Evolutionary conservation across 2,888 invertebrate genomes (phyloP).

Genomic region (Thumatha senex): DNA sequence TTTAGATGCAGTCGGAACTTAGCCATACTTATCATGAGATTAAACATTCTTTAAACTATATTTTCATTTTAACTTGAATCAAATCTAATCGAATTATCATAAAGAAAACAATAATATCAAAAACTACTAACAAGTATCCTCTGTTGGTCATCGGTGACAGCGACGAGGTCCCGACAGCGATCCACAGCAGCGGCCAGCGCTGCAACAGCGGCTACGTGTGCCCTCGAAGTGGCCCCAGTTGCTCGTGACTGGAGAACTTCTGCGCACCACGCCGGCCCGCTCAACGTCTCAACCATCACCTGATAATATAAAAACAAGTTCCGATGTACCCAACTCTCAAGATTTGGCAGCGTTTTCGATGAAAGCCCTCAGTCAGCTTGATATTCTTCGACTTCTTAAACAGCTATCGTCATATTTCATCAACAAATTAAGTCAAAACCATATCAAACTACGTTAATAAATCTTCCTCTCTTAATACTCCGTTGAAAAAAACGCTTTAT

Average conservation of each 20-base stretch:
- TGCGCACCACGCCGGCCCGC: constrained; percentile 84
- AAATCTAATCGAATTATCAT: no score
- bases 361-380: no score
- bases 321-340: background rate
- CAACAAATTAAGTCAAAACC: no score
- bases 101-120: background rate
- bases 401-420: background rate
- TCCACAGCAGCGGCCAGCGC: constrained; percentile 94
- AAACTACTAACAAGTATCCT: constrained; percentile 87
- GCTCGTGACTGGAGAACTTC: constrained; percentile 92
- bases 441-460: no score
- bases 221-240: constrained; percentile 89
- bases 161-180: constrained; percentile 92
- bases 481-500: no score
- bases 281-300: constrained; percentile 87
- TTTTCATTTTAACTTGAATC: no score
- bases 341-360: no score
- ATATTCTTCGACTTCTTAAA: no score
- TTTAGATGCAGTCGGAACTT: no score
- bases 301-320: constrained; percentile 40
- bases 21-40: no score
- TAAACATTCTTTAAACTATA: no score
- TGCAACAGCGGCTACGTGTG: constrained; percentile 90
- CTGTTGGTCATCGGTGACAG: constrained; percentile 93
- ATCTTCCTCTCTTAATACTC: no score